Evolutionary conservation across 2,797 vertebrate species (phyloP).

Genomic region (Lithobates pipiens): DNA sequence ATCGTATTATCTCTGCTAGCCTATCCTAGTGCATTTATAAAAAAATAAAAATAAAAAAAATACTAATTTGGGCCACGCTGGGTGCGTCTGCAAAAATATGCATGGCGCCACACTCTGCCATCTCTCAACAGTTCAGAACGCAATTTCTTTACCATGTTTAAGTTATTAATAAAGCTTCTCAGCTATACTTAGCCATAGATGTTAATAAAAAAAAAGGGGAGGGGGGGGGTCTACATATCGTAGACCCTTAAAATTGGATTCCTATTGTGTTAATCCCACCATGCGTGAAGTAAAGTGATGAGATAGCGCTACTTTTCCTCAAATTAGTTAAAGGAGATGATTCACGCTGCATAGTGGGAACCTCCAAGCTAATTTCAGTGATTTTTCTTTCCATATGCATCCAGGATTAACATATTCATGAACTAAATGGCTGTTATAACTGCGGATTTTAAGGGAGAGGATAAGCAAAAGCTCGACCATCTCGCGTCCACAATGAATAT

Average conservation of each 20-base stretch:
- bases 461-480: slow-evolving; percentile 69
- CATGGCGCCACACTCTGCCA: not conserved
- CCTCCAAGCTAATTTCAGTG: slow-evolving; percentile 72
- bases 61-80: not conserved
- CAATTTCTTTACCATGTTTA: not conserved
- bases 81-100: not conserved
- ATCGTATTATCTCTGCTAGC: slow-evolving; percentile 37
- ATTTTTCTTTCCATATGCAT: slow-evolving; percentile 66
- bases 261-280: slow-evolving; percentile 65
- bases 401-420: slow-evolving; percentile 80
- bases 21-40: not conserved
- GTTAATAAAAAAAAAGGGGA: not conserved
- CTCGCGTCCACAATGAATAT: slow-evolving; percentile 63
- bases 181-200: not conserved
- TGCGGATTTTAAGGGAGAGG: slow-evolving; percentile 69
- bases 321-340: slow-evolving; percentile 69
- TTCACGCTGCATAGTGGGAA: slow-evolving; percentile 64
- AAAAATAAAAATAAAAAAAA: slow-evolving; percentile 9
- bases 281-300: slow-evolving; percentile 53
- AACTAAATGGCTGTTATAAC: slow-evolving; percentile 75
- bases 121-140: not conserved
- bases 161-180: not conserved
- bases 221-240: not conserved
- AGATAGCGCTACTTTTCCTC: slow-evolving; percentile 51
- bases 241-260: slow-evolving; percentile 67